Conservation (phyloP, 2,113 vertebrate species). For the Semicossyphus pulcher region DNA sequence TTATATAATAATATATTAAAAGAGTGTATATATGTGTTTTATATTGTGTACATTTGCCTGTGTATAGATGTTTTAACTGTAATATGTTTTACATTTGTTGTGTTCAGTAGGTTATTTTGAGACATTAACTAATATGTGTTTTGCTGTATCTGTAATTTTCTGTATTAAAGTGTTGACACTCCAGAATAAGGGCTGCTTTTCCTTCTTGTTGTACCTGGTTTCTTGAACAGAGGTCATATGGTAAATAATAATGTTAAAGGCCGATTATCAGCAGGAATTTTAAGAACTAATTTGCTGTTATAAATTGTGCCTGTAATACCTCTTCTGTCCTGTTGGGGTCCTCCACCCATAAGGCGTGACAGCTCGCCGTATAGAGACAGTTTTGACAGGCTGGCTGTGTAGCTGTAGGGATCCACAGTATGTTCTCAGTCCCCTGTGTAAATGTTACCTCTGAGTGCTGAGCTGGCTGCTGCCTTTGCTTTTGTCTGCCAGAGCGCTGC, state of each 20-base stretch:
- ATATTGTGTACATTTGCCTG: constrained; percentile 87
- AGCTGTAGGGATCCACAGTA: constrained; percentile 69
- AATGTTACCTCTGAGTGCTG: constrained; percentile 76
- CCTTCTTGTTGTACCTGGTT: neutral
- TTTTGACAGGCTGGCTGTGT: constrained; percentile 65
- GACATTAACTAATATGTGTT: constrained; percentile 80
- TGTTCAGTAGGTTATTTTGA: constrained; percentile 75
- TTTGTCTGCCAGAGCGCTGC: constrained; percentile 67
- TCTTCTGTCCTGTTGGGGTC: constrained; percentile 63
- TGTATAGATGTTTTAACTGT: constrained; percentile 87
- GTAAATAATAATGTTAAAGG: no score
- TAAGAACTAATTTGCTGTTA: neutral
- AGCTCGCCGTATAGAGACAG: constrained; percentile 26
- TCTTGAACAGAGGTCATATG: neutral
- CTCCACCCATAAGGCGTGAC: constrained; percentile 55
- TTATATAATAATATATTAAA: constrained; percentile 91
- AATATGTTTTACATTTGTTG: constrained; percentile 78
- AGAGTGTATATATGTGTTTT: constrained; percentile 87
- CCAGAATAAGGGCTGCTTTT: neutral
- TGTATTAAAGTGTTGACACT: constrained; percentile 82
- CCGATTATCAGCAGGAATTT: no score
- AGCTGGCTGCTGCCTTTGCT: constrained; percentile 73
- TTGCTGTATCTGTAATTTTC: constrained; percentile 77
- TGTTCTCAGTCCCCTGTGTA: constrained; percentile 72
- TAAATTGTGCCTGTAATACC: constrained; percentile 44